Evolutionary conservation across 2,113 vertebrate genomes (phyloP), one percentile per base, ranked within the genome.

Genomic region (Tetrax tetrax): DNA sequence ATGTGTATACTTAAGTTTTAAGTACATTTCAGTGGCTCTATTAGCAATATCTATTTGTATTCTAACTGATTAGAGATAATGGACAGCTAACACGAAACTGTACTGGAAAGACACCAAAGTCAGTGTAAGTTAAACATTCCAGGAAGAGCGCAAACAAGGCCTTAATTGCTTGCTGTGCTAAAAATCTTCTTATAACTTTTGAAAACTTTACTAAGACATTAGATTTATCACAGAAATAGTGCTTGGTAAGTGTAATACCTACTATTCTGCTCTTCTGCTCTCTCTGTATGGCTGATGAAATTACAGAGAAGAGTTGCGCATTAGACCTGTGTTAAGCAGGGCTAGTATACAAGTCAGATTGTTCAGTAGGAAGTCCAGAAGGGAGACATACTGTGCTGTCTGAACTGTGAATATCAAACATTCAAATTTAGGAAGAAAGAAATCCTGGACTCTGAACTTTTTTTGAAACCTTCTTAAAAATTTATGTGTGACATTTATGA

Each of bases 281-380:
- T 61, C 24, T 66, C 5, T 0, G 0, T 51, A 20, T 66, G 14
- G 38, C 7, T 56, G 57, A 48, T 17, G n/a, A 31, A 63, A 68
- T n/a, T 68, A 4, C 4, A 35, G 47, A 23, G 37, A 66, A 35
- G 15, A 1, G 2, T 19, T 68, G 29, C 47, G 22, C 17, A 7
- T 45, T 57, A 83, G 29, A 31, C 16, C 4, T 80, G 5, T 24
- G 11, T 53, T 41, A 50, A 54, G 24, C 13, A 59, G 16, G 9
- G 7, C 33, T 65, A 8, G 22, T 63, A 24, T 27, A 24, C 10
- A 24, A 50, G 17, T 77, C 54, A 60, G 6, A 17, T 61, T 84
- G 14, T 63, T 89, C 15, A 14, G 1, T 20, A 37, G 13, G 45
- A 75, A 47, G 4, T 57, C 31, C 70, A 48, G 65, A 74, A 45